A percentile compares a stretch with the other conserved stretches of the same genome.
Evolutionary conservation across 1,140 invertebrate genomes (phyloP).

Genomic region (Drosophila biarmipes): DNA sequence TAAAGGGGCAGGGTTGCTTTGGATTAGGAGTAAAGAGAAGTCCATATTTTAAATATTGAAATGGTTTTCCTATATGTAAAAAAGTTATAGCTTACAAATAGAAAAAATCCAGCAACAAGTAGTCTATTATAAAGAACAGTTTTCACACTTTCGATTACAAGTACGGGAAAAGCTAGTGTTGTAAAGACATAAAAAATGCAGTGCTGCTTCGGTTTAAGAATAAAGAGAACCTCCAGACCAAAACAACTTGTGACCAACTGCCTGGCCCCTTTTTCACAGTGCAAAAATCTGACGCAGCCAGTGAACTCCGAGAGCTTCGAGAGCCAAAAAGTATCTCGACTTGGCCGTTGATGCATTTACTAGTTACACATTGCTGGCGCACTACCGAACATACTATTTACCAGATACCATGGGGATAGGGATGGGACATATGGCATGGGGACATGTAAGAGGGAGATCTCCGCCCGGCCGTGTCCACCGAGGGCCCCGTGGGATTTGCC

Average conservation of each 20-base stretch:
- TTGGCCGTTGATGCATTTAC: slow-evolving; percentile 40
- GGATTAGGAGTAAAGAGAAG: not conserved
- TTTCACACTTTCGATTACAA: too few relatives aligned
- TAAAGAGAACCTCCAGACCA: not conserved
- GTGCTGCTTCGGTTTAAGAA: not conserved
- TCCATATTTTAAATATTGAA: not conserved
- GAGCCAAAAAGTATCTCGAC: slow-evolving; percentile 23
- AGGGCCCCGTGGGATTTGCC: slow-evolving; percentile 29
- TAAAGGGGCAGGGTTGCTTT: not conserved
- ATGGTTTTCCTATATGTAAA: too few relatives aligned
- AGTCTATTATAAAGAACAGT: too few relatives aligned
- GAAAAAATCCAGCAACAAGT: too few relatives aligned
- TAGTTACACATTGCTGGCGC: slow-evolving; percentile 18
- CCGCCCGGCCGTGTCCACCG: slow-evolving; percentile 27
- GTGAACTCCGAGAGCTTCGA: slow-evolving; percentile 13
- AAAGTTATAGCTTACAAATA: too few relatives aligned
- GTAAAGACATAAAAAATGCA: not conserved
- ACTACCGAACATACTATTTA: not conserved
- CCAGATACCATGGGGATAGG: slow-evolving; percentile 6
- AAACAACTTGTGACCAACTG: too few relatives aligned
- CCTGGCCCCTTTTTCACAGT: not conserved
- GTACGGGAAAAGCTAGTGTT: not conserved
- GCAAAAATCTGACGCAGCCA: slow-evolving; percentile 10
- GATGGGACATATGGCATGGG: not conserved
- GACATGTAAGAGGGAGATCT: slow-evolving; percentile 24